Base-by-base conservation (phyloP, 1,140 invertebrate genomes). In the Oedothorax gibbosus region DNA sequence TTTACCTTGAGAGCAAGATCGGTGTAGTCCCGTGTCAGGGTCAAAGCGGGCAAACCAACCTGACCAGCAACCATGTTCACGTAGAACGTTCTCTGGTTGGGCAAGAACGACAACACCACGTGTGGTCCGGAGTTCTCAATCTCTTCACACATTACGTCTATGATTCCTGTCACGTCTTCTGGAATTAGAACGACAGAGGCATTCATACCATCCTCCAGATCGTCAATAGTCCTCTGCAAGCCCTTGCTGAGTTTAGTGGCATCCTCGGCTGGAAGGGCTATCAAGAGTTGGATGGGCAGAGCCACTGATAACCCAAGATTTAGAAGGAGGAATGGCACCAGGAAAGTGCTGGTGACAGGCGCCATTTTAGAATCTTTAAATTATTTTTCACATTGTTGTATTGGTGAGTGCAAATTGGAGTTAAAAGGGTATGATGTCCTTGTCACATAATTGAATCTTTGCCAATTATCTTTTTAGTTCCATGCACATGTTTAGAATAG, bases 171-270 rank as follows among this genome's bases (percentile, higher is more conserved):
- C 7, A 75, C 64, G 21, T 75, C 69, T 10, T 20, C 51, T 10
- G 71, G n/a, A 6, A 84, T n/a, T 9, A 84, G 21, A 11, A 77
- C 64, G 35, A 53, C 35, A 10, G 72, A 68, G 0, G 82, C 82
- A 49, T 84, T 84, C 72, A 77, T 84, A 6, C 82, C 82, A 50
- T 77, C 73, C 21, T 73, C 66, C 62, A 76, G 51, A 15, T 82
- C 69, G 7, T 82, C 80, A 20, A 82, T 82, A 0, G 82, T 84
- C 18, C 82, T 75, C 15, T 54, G n/a, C 20, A 84, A 21, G 11
- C 82, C 82, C 57, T 84, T 84, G 50, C 72, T 50, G 18, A 84
- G 21, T 21, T 76, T 77, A 11, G 60, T 3, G 4, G 71, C 82
- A 11, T 84, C 72, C 20, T 84, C 82, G 3, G 51, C 14, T 68